A percentile compares a stretch with the other conserved stretches of the same genome.
These are phyloP conservation scores for Leptogaster cylindrica DNA, from an alignment of 2,888 invertebrate genomes.

Conservation along the genomic window DNA sequence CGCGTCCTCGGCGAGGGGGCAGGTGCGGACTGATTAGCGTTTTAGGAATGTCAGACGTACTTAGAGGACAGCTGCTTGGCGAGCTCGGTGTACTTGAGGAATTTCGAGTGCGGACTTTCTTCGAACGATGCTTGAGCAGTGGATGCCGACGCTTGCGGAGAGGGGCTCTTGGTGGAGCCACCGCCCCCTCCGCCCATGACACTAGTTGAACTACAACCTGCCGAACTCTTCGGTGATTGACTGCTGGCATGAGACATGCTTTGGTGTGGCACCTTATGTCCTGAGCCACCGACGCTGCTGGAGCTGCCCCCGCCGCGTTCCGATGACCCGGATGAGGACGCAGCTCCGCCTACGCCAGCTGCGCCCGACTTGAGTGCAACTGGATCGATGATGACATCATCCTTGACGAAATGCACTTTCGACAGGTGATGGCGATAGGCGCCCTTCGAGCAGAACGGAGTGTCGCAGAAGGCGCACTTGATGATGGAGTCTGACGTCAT, in stretches of 20 bases:
- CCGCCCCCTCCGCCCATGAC: conserved; percentile 13
- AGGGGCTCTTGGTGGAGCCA: conserved; percentile 42
- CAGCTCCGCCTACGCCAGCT: conserved; percentile 59
- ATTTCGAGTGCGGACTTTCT: conserved; percentile 95
- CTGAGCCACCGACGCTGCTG: conserved; percentile 10
- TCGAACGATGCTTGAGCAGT: conserved; percentile 71
- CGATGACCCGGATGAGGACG: conserved; percentile 59
- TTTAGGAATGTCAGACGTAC: conserved; percentile 75
- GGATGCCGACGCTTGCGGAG: conserved; percentile 56
- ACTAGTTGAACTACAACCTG: conserved; percentile 1
- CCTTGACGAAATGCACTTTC: conserved; percentile 94
- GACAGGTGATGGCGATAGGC: conserved; percentile 95
- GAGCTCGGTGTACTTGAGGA: conserved; percentile 97
- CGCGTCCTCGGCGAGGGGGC: neutral
- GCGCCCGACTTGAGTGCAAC: conserved; percentile 49
- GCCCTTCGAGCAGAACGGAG: conserved; percentile 94
- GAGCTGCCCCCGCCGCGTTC: conserved; percentile 46
- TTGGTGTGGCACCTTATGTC: neutral
- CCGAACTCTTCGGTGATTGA: conserved; percentile 45
- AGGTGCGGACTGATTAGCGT: neutral
- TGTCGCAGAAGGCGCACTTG: conserved; percentile 95
- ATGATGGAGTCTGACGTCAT: conserved; percentile 86
- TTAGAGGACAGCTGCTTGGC: conserved; percentile 98
- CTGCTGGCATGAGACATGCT: conserved; percentile 24
- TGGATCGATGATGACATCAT: conserved; percentile 80